Evolutionary conservation across 2,888 invertebrate genomes (phyloP), one percentile per base, ranked within the genome.

Genomic region (Neoaliturus tenellus): DNA sequence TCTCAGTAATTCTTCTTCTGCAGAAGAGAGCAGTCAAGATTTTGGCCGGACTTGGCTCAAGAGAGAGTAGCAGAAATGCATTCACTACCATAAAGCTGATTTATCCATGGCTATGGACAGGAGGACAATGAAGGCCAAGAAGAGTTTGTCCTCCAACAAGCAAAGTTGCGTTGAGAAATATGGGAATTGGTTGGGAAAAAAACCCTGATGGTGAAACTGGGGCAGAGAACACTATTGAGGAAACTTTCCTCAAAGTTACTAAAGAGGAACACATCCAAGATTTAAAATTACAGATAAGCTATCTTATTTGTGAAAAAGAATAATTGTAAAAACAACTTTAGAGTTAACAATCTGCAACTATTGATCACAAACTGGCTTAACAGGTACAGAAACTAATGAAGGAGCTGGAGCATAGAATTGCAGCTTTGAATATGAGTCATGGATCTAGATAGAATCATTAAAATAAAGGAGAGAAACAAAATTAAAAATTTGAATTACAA

Each of bases 401-500:
- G 85, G 93, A 94, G 31, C 90, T 98, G 0, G 98, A 98, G 88
- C 91, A 92, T 0, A 95, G 97, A 90, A 95, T 98, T 75, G 86
- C 92, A 0, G 94, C 95, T 0, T 90, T 97, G 86, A 94, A 94
- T 87, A 95, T 94, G 88, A 89, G 93, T 95, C 87, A 90, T 92
- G 5, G 95, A 96, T 86, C 95, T 96, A 88, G 91, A 91, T 4
- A 91, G 91, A 86, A 87, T 94, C 8, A 91, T 94, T 31, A 97
- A 95, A 89, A 92, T 94, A 88, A 97, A 97, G 88, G 96, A 97
- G 87, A 96, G 95, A 90, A 95, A 96, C 44, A 96, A 96, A 90
- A 95, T 98, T 0, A 93, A 93, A 35, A 92, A 93, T 67, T 92
- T 98, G 0, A 94, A 95, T n/a, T n/a, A n/a, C n/a, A n/a, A n/a